These are phyloP conservation scores for Paguma larvata DNA, from an alignment of 2,797 vertebrate species.

Conservation along the genomic window DNA sequence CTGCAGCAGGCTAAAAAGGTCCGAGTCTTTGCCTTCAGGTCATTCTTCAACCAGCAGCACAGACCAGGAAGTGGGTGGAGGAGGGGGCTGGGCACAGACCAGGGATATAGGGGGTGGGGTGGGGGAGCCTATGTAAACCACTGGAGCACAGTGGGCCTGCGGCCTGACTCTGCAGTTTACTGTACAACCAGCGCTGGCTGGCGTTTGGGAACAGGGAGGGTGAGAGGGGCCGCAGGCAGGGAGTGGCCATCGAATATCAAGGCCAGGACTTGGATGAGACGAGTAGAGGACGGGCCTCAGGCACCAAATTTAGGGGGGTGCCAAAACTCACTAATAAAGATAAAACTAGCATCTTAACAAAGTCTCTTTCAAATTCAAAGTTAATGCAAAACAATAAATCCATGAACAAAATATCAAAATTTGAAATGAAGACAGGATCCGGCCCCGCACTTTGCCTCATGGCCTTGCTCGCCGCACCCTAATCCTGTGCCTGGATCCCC, in stretches of 20 bases:
- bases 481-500: not conserved
- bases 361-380: not conserved
- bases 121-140: not conserved
- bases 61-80: not conserved
- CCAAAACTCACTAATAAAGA: not conserved
- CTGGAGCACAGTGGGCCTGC: not conserved
- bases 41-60: not conserved
- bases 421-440: not conserved
- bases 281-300: not conserved
- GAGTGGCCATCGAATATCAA: not conserved
- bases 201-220: too few species aligned
- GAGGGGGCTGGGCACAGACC: not conserved
- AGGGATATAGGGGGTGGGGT: not conserved
- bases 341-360: not conserved
- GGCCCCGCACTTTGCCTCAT: not conserved
- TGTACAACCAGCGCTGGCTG: not conserved
- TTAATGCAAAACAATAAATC: not conserved
- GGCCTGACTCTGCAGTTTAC: not conserved
- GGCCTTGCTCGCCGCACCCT: not conserved
- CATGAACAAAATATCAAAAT: not conserved
- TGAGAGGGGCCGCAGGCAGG: accelerated
- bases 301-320: not conserved
- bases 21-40: not conserved
- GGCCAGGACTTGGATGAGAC: not conserved
- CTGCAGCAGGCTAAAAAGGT: not conserved